Evolutionary conservation across 2,113 vertebrate genomes (phyloP).

Genomic region (Orthochromis malagaraziensis): DNA sequence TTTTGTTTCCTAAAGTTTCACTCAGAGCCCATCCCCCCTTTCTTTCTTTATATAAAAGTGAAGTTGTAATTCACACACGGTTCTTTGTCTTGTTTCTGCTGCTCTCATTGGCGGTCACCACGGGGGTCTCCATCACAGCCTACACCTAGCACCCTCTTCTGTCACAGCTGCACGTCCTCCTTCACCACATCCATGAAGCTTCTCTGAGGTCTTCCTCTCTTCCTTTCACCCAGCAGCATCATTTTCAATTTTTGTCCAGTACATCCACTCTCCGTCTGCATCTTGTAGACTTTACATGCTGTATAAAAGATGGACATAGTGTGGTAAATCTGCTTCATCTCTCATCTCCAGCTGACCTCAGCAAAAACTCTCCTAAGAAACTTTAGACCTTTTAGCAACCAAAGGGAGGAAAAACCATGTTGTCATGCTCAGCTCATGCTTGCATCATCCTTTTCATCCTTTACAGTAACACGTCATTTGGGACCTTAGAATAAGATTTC

Average conservation of each 20-base stretch:
- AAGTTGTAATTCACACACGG: neutral
- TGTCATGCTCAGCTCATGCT: neutral
- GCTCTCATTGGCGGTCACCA: neutral
- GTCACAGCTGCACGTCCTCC: neutral
- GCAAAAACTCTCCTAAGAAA: neutral
- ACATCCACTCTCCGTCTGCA: neutral
- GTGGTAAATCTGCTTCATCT: neutral
- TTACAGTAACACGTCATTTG: neutral
- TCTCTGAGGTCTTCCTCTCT: neutral
- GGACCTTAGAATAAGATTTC: neutral
- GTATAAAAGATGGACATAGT: neutral
- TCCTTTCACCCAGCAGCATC: neutral
- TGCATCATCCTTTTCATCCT: neutral
- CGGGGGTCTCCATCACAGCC: neutral
- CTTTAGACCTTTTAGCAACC: neutral
- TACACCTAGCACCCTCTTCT: neutral
- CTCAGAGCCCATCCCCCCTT: neutral
- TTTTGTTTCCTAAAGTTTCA: neutral
- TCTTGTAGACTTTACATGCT: neutral
- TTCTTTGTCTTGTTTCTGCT: neutral
- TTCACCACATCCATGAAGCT: neutral
- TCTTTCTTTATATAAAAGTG: neutral
- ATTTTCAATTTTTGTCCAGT: neutral
- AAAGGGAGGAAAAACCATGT: neutral
- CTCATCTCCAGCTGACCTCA: neutral